Evolutionary conservation across 2,888 invertebrate genomes (phyloP), one percentile per base, ranked within the genome.

Genomic region (Ormyrus rosae): DNA sequence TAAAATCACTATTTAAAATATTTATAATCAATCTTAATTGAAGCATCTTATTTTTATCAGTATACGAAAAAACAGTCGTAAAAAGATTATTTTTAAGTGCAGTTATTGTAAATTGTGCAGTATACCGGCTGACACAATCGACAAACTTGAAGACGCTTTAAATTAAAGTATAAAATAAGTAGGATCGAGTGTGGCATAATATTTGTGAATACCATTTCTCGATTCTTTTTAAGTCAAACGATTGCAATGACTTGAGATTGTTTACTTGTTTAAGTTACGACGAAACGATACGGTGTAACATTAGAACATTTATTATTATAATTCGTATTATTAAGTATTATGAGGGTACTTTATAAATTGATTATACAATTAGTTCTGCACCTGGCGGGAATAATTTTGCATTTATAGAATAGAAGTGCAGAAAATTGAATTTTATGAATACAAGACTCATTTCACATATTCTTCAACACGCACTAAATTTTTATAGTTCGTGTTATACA

Each of bases 121-220:
- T 71, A 71, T 56, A 69, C n/a, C 10, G 60, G 64, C 67, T 65
- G 76, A 64, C 75, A 79, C 78, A 78, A 81, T 79, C 50, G 45
- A 61, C 45, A 80, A 70, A 74, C 51, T 72, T 65, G 13, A 72
- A 68, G 68, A 75, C 77, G 75, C 82, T 82, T 82, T 80, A 81
- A 82, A 82, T 80, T 82, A 78, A 82, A 80, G 82, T 82, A 78
- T 82, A 70, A 65, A 50, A 70, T 70, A 77, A 72, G 46, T 72
- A 72, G 45, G 74, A 69, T 83, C 65, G 77, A 78, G 68, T 75
- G 56, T 80, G 76, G 60, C 80, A 80, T 78, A 71, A 81, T 75
- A 79, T 81, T 76, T 80, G 74, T 81, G 74, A 74, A 68, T 61
- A 53, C 63, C 56, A 72, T 58, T 58, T 70, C 76, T 80, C 71